Evolutionary conservation across 2,888 invertebrate genomes (phyloP).

Genomic region (Drosophila affinis): DNA sequence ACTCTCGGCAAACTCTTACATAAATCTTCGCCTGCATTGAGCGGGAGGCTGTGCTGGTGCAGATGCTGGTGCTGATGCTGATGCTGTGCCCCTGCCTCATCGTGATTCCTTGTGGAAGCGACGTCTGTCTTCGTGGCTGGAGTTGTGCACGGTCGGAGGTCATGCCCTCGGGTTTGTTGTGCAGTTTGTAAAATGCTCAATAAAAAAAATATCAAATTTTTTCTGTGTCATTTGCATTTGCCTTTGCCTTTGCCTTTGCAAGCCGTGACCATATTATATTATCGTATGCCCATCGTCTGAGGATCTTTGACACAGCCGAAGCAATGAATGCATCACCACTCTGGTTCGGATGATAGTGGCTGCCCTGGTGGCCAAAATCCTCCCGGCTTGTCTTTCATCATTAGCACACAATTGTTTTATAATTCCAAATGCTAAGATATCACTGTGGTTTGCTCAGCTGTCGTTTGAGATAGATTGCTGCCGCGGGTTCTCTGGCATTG

Average conservation of each 20-base stretch:
- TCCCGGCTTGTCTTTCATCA: conserved; percentile 50
- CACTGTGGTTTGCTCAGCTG: conserved; percentile 44
- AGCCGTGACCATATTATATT: conserved; percentile 49
- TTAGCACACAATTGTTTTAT: conserved; percentile 65
- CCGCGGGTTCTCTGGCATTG: conserved; percentile 35
- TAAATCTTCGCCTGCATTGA: conserved; percentile 61
- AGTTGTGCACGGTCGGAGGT: conserved; percentile 66
- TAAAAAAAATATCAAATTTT: conserved; percentile 60
- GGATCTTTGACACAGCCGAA: conserved; percentile 35
- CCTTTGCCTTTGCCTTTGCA: neutral
- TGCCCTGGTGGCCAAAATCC: conserved; percentile 35
- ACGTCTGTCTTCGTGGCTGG: conserved; percentile 56
- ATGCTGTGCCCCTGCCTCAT: conserved; percentile 19
- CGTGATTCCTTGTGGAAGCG: conserved; percentile 58
- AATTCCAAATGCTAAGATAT: conserved; percentile 45
- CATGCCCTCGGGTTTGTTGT: conserved; percentile 72
- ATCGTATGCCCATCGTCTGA: conserved; percentile 3
- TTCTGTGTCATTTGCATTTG: conserved; percentile 47
- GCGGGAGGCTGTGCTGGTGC: conserved; percentile 1
- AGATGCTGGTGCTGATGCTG: conserved; percentile 15
- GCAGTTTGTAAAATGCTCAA: conserved; percentile 73
- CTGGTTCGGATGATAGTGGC: conserved; percentile 4
- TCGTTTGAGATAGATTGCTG: conserved; percentile 34
- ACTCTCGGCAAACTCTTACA: conserved; percentile 57
- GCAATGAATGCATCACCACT: conserved; percentile 40